Evolutionary conservation across 2,113 vertebrate genomes (phyloP).

Genomic region (Heterotis niloticus): DNA sequence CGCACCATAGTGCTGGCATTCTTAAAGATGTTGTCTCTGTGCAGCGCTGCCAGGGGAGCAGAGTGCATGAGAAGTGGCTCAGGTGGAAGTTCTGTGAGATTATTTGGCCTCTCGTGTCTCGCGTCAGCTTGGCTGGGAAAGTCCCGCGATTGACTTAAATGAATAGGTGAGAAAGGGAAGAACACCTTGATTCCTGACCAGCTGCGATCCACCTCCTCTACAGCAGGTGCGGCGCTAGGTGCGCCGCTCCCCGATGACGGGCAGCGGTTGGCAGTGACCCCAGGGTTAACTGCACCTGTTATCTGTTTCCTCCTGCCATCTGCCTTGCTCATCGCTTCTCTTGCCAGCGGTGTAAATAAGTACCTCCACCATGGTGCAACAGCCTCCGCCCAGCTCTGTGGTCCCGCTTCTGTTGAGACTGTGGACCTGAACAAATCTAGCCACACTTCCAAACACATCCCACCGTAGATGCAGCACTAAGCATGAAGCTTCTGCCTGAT

Average conservation of each 20-base stretch:
- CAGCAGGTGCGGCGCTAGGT: background rate
- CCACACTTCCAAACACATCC: too few species aligned
- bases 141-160: background rate
- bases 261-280: slow-evolving; percentile 2
- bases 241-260: background rate
- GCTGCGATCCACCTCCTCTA: slow-evolving; percentile 17
- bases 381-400: background rate
- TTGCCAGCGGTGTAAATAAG: slow-evolving; percentile 19
- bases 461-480: too few species aligned
- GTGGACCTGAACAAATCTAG: too few species aligned
- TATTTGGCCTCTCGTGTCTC: background rate
- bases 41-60: background rate
- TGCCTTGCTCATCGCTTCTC: slow-evolving; percentile 26
- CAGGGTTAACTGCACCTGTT: slow-evolving; percentile 32
- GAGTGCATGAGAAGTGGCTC: background rate
- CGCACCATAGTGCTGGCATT: background rate
- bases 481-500: too few species aligned
- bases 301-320: slow-evolving; percentile 28
- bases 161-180: background rate
- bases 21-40: background rate
- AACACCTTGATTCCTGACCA: background rate
- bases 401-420: background rate
- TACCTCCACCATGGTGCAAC: slow-evolving; percentile 5
- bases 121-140: background rate
- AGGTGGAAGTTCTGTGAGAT: background rate